Evolutionary conservation across 2,797 vertebrate species (phyloP).

Genomic region (Smutsia gigantea): DNA sequence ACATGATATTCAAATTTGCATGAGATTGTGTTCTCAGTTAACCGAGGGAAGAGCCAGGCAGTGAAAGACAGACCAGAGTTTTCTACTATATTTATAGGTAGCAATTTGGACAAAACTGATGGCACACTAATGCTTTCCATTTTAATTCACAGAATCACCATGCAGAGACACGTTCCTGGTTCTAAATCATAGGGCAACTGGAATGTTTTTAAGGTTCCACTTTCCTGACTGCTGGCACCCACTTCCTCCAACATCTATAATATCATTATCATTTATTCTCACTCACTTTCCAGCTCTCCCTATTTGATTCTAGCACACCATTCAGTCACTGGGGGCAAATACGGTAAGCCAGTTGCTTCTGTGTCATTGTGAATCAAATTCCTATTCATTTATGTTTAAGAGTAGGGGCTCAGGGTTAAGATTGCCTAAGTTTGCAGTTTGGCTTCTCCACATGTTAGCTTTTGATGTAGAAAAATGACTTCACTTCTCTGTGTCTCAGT

Average conservation of each 20-base stretch:
- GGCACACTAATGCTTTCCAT: background rate
- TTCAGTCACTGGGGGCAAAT: background rate
- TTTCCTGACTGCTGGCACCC: background rate
- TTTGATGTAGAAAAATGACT: background rate
- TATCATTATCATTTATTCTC: background rate
- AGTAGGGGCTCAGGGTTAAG: background rate
- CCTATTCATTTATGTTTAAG: background rate
- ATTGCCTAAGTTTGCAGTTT: background rate
- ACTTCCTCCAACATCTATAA: background rate
- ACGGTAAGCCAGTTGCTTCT: background rate
- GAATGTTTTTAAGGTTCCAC: background rate
- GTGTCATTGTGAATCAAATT: background rate
- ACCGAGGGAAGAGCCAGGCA: background rate
- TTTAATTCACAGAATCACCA: background rate
- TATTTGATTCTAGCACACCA: background rate
- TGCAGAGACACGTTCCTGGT: background rate
- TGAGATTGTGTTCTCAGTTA: background rate
- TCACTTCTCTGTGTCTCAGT: background rate
- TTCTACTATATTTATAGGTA: background rate
- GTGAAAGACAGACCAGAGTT: background rate
- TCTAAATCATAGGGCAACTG: background rate
- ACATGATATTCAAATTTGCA: background rate
- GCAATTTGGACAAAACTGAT: background rate
- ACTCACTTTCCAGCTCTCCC: background rate
- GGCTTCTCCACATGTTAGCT: background rate